These are phyloP conservation scores for Cheumatopsyche charites DNA, from an alignment of 1,140 invertebrate genomes.

Conservation along the genomic window DNA sequence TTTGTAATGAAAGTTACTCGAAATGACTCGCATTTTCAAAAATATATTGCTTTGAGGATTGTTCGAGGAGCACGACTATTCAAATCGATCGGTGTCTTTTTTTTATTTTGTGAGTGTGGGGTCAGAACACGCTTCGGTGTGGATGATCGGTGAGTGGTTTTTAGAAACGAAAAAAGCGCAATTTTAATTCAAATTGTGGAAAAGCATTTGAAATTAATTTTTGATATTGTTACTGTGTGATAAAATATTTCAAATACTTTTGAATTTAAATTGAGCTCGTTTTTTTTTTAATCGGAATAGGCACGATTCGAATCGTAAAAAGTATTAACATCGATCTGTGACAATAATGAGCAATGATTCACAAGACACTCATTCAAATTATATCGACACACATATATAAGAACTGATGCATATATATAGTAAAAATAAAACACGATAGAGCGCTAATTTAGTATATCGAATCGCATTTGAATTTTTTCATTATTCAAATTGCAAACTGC, in stretches of 20 bases:
- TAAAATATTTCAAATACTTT: too few species aligned
- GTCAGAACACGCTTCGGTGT: constrained; percentile 50
- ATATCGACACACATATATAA: neutral
- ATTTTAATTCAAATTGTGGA: too few species aligned
- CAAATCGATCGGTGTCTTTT: constrained; percentile 43
- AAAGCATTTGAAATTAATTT: too few species aligned
- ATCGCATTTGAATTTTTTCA: neutral
- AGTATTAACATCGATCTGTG: too few species aligned
- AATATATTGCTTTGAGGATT: constrained; percentile 50
- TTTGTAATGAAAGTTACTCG: constrained; percentile 60
- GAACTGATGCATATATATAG: neutral
- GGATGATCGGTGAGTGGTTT: neutral
- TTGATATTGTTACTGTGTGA: too few species aligned
- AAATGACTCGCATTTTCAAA: constrained; percentile 55
- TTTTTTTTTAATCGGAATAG: too few species aligned
- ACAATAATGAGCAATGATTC: neutral
- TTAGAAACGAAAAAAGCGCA: too few species aligned
- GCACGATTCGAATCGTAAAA: too few species aligned
- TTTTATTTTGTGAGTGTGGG: constrained; percentile 56
- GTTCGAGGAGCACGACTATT: constrained; percentile 47
- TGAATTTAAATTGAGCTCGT: neutral
- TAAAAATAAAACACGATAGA: neutral
- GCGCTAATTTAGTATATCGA: too few species aligned
- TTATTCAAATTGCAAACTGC: neutral
- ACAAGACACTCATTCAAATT: constrained; percentile 9